Conservation (phyloP, 1,140 invertebrate genomes). For the Hycleus cichorii region DNA sequence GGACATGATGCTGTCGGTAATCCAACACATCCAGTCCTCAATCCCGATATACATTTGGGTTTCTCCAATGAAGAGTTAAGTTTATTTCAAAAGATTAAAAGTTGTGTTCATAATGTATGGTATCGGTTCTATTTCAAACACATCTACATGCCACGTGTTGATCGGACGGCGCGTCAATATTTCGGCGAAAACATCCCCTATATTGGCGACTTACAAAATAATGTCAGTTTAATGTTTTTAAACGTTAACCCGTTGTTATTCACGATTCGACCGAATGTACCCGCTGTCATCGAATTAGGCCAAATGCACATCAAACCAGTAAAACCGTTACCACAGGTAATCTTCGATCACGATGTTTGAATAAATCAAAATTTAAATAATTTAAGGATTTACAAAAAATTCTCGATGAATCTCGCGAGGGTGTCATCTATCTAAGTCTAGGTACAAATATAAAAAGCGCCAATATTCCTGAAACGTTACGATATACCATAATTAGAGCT, state of each 20-base stretch:
- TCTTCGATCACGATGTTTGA: neutral
- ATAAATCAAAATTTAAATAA: neutral
- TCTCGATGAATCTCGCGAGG: slow-evolving; percentile 10
- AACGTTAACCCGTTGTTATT: slow-evolving; percentile 43
- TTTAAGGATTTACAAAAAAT: slow-evolving; percentile 13
- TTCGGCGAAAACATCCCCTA: slow-evolving; percentile 40
- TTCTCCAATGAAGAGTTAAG: no score
- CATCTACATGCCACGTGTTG: slow-evolving; percentile 18
- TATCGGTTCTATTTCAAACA: slow-evolving; percentile 15
- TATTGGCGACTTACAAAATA: slow-evolving; percentile 42
- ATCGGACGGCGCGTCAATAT: slow-evolving; percentile 35
- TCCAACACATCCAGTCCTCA: slow-evolving; percentile 38
- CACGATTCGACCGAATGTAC: slow-evolving; percentile 40
- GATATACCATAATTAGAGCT: neutral
- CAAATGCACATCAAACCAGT: slow-evolving; percentile 39
- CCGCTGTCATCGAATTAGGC: slow-evolving; percentile 42
- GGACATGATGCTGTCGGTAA: slow-evolving; percentile 33
- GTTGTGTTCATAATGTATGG: slow-evolving; percentile 2
- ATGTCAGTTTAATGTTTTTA: slow-evolving; percentile 46
- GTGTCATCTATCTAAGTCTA: slow-evolving; percentile 16
- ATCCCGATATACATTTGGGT: slow-evolving; percentile 36
- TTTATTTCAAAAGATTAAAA: slow-evolving; percentile 22
- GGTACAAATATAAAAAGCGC: slow-evolving; percentile 11
- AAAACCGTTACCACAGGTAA: slow-evolving; percentile 3
- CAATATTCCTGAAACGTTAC: neutral